phyloP scores from a whole-genome alignment of 1,140 invertebrate genomes.

The Drosophila nikananu region DNA sequence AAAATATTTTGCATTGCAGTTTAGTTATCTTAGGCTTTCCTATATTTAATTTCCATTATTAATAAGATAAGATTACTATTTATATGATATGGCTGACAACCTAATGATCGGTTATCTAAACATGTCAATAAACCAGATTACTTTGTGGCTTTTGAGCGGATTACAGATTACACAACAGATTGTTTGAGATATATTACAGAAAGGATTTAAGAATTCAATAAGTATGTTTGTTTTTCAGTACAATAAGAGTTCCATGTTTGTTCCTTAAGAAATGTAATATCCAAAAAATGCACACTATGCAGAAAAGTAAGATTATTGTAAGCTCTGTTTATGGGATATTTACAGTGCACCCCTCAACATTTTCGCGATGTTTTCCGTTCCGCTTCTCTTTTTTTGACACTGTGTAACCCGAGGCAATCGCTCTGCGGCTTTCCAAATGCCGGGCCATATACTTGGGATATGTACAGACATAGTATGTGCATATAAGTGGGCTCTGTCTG shows the following conservation, averaged over 20 bases:
- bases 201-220: neutral
- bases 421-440: conserved; percentile 63
- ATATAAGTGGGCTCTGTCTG: conserved; percentile 29
- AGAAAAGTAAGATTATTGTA: neutral
- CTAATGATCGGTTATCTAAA: conserved; percentile 34
- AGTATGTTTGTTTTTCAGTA: neutral
- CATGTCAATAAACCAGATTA: conserved; percentile 44
- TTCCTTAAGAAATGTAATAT: neutral
- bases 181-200: neutral
- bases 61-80: conserved; percentile 5
- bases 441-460: conserved; percentile 24
- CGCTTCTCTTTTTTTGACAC: conserved; percentile 38
- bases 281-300: neutral
- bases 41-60: conserved; percentile 5
- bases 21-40: neutral
- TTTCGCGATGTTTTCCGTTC: conserved; percentile 21
- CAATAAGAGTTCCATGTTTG: no score
- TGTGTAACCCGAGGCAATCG: conserved; percentile 42
- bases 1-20: conserved; percentile 1
- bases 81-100: conserved; percentile 33
- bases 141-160: conserved; percentile 29
- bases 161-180: conserved; percentile 3
- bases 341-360: conserved; percentile 33
- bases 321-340: conserved; percentile 7
- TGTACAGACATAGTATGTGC: conserved; percentile 13